Evolutionary conservation across 2,797 vertebrate species (phyloP).

Genomic region (Anguilla obscura): DNA sequence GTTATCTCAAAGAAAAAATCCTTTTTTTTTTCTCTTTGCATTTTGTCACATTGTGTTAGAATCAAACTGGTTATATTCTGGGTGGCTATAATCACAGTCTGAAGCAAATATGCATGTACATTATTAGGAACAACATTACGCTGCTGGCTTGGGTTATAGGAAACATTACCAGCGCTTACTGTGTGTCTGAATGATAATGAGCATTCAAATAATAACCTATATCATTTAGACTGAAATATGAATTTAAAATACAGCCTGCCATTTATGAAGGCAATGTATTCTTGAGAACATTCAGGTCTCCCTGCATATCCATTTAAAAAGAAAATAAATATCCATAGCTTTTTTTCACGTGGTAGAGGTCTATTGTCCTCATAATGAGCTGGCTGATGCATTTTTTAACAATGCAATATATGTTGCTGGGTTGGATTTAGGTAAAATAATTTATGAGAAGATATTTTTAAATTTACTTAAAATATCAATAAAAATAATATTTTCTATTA

Average conservation of each 20-base stretch:
- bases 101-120: slow-evolving; percentile 69
- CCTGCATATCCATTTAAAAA: slow-evolving; percentile 69
- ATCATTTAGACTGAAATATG: slow-evolving; percentile 71
- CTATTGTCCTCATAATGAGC: slow-evolving; percentile 80
- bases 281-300: slow-evolving; percentile 71
- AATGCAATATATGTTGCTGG: slow-evolving; percentile 73
- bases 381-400: slow-evolving; percentile 79
- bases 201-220: slow-evolving; percentile 74
- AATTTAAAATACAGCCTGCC: slow-evolving; percentile 70
- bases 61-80: slow-evolving; percentile 58
- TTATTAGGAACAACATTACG: slow-evolving; percentile 70
- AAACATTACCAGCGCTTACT: slow-evolving; percentile 79
- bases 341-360: slow-evolving; percentile 65
- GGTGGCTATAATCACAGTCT: slow-evolving; percentile 52
- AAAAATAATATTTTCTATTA: slow-evolving; percentile 74
- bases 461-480: slow-evolving; percentile 81
- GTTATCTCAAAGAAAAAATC: slow-evolving; percentile 64
- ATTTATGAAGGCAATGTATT: slow-evolving; percentile 62
- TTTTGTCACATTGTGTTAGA: slow-evolving; percentile 80
- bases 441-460: slow-evolving; percentile 76
- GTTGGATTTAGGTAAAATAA: slow-evolving; percentile 79
- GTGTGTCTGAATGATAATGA: slow-evolving; percentile 83
- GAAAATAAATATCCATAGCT: slow-evolving; percentile 52
- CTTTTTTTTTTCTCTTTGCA: slow-evolving; percentile 65
- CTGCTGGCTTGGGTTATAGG: slow-evolving; percentile 65